Evolutionary conservation across 2,797 vertebrate genomes (phyloP), one percentile per base, ranked within the genome.

Genomic region (Gambusia yucatana): DNA sequence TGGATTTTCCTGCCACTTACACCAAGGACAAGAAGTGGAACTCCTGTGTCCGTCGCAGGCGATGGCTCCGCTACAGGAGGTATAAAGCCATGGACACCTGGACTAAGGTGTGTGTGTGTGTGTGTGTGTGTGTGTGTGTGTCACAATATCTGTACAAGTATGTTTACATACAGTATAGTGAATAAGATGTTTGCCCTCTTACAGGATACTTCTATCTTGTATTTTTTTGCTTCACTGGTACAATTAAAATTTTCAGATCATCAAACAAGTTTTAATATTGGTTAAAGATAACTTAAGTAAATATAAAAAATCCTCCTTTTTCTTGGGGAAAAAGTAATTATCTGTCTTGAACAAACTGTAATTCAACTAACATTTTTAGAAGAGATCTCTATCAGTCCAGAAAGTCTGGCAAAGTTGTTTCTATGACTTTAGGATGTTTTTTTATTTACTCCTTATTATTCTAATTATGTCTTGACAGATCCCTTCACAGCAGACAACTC

Each of bases 11-110:
- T 0, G 97, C 97, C 81, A 95, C 95, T 75, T 99, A 99, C 95
- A 97, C 97, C 0, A 98, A 97, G 94, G 97, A 98, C 90, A 99
- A 98, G 91, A 98, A 96, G 81, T 99, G 98, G 98, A 99, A 99
- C 92, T 99, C 98, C 3, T 99, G 97, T 20, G 98, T 99, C 77
- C 96, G 98, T 80, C 97, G 98, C 71, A 94, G 98, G 77, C 94
- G 97, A 86, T 99, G 98, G 98, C 95, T 98, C 77, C 97, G 98
- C 77, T 97, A 99, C 93, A 95, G 98, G 93, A 96, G 96, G 94
- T 99, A 98, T 94, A 98, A 96, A 82, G 95, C 97, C 52, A 97
- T 96, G 80, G 97, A 98, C 25, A 8, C 91, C 79, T 99, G 98
- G 98, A 97, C 98, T 0, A 97, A 98, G 97, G 97, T 98, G 55